Base-by-base conservation (phyloP, 2,797 vertebrate species). In the Nannoperca australis region DNA sequence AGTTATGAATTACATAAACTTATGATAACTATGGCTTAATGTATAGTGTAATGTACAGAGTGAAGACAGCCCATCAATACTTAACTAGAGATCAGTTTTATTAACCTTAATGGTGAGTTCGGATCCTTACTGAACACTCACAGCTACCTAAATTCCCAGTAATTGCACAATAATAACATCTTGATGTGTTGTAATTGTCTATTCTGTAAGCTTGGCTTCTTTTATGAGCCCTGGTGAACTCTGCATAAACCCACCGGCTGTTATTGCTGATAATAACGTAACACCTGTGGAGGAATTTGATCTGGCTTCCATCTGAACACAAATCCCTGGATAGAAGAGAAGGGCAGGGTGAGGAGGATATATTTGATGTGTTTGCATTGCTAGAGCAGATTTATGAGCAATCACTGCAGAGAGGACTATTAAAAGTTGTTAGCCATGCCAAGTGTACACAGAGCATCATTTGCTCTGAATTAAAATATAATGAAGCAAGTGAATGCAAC, bases 381-480 rank as follows among this genome's bases (percentile, higher is more conserved):
- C 77, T 8, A 0, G 44, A 74, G 69, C 70, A 77, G 75, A 91
- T 92, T 90, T 85, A 89, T 67, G 73, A 87, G 81, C 62, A 82
- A 81, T 74, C 70, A 34, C 61, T 45, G 62, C 73, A 71, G 63
- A 76, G 63, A 81, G 53, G 83, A 74, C 81, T 76, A 79, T 85
- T 88, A 89, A 86, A 89, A 71, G 83, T 82, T 67, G 75, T 45
- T 22, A 75, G 15, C 68, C 69, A 80, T 79, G 89, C 86, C 85
- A 81, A 91, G 87, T 82, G 59, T 85, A 88, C 62, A 70, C 82
- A 68, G 72, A 89, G 90, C 85, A 90, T 90, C 81, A 79, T 90
- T 94, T 92, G 90, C 91, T 90, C 77, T 66, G 63, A 74, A 95
- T 94, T 94, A 93, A 95, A 95, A 93, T 92, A 95, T 93, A 94